Percentiles rank a stretch among this genome's conserved stretches.
Conservation (phyloP, 2,113 vertebrate species). For the Pluvianellus socialis region DNA sequence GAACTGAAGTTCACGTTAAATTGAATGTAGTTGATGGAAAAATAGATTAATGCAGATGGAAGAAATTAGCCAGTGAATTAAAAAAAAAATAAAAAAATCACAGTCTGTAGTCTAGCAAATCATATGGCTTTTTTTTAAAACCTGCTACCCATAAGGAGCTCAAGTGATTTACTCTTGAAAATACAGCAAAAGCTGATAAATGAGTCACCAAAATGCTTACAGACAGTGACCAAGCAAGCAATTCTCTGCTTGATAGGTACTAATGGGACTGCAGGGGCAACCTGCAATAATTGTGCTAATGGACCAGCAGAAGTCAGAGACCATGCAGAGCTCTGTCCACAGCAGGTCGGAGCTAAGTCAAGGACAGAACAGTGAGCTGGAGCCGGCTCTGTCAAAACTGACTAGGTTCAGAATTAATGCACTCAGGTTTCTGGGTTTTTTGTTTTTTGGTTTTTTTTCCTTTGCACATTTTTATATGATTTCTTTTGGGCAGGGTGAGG, state of each 20-base stretch:
- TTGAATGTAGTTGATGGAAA: constrained; percentile 29
- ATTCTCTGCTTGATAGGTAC: constrained; percentile 18
- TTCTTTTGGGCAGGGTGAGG: neutral
- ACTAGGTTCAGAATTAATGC: neutral
- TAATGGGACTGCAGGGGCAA: constrained; percentile 20
- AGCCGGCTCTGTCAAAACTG: neutral
- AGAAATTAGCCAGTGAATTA: constrained; percentile 35
- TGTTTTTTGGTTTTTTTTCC: neutral
- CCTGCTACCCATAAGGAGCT: neutral
- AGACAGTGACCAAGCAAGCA: constrained; percentile 25
- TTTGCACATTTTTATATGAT: neutral
- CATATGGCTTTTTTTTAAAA: neutral
- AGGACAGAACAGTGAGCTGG: neutral
- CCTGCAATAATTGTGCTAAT: constrained; percentile 22
- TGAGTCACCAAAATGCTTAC: constrained; percentile 43
- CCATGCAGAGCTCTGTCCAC: neutral
- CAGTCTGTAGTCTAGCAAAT: neutral
- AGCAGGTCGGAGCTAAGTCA: neutral
- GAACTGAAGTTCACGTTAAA: constrained; percentile 22
- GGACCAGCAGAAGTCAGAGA: constrained; percentile 14
- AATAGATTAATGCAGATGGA: constrained; percentile 7
- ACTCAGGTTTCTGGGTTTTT: neutral
- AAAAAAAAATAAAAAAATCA: neutral
- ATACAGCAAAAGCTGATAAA: constrained; percentile 33
- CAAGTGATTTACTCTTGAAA: constrained; percentile 43